Evolutionary conservation across 2,888 invertebrate genomes (phyloP), one percentile per base, ranked within the genome.

Genomic region (Parnassius orleans): DNA sequence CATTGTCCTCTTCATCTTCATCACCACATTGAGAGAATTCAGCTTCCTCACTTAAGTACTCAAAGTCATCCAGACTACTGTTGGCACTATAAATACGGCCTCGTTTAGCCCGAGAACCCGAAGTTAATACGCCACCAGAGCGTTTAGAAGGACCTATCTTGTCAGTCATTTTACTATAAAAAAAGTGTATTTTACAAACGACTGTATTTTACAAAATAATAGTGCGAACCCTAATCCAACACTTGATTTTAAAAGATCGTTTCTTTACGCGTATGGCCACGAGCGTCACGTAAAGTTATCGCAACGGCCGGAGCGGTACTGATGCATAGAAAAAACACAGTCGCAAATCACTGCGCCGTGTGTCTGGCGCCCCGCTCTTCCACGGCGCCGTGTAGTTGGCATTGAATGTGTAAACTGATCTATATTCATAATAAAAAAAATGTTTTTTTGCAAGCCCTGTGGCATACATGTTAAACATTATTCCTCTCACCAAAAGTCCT

Each of bases 341-440:
- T 52, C 50, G 50, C 3, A 50, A 50, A 15, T 41, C 50, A 58
- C 58, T 51, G 42, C 58, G 58, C 56, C 56, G 58, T 58, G 58
- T 58, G 51, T 41, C 58, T 15, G 58, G 58, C 58, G 42, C 43
- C 58, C 58, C 58, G 42, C 58, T 43, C 51, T 43, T 43, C 51
- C 53, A 11, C 59, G 59, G 59, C 53, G 53, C 59, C 53, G 59
- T 59, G n/a, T n/a, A n/a, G n/a, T n/a, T n/a, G n/a, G n/a, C n/a
- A n/a, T n/a, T n/a, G n/a, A n/a, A n/a, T n/a, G n/a, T n/a, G n/a
- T n/a, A n/a, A n/a, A n/a, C n/a, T n/a, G n/a, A n/a, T n/a, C n/a
- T n/a, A n/a, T n/a, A n/a, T n/a, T n/a, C n/a, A n/a, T n/a, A n/a
- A n/a, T n/a, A n/a, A n/a, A n/a, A n/a, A n/a, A n/a, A n/a, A n/a